Base-by-base conservation (phyloP, 2,113 vertebrate genomes). In the Gasterosteus nipponicus region DNA sequence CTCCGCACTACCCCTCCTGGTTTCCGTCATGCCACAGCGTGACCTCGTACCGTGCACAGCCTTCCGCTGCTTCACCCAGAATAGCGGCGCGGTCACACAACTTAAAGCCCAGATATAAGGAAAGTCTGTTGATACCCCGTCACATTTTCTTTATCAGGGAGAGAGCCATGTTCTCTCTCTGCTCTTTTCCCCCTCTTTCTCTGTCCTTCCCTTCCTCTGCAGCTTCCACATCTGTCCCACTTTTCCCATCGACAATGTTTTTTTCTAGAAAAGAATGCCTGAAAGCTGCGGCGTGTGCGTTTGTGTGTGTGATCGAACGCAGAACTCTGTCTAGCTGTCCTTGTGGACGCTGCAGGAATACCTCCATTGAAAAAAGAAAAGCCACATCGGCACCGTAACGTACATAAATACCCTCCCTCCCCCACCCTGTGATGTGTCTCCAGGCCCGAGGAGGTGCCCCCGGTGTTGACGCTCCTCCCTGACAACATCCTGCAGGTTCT, bases 401-500 rank as follows among this genome's bases (percentile, higher is more conserved):
- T 22, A 18, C 38, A 56, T 54, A 38, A 38, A 38, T 7, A 53
- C 4, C 29, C 14, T 7, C 53, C 0, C 47, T 19, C 44, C 51
- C 49, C 8, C 19, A 18, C 19, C 49, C 49, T 3, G 11, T 8
- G 47, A 16, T 66, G 10, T 80, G 11, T 81, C 77, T 84, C 16
- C 87, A 99, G 98, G 91, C 94, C 96, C 64, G 97, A 99, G 74
- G 97, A 98, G 75, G 58, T 96, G 14, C 98, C 97, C 2, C 98
- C 97, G 0, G 97, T 95, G 89, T 93, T 99, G 93, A 96, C 96
- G 0, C 94, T 99, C 84, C 95, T 99, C 74, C 98, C 97, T 33
- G 97, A 99, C 92, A 98, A 98, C 92, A 97, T 99, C 91, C 95
- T 99, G 73, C 97, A 98, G 91, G 97, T 99, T 75, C 85, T 99